Percentiles rank a stretch among this genome's conserved stretches.
phyloP scores from a whole-genome alignment of 2,113 vertebrate genomes.

The Chelonoidis abingdonii region DNA sequence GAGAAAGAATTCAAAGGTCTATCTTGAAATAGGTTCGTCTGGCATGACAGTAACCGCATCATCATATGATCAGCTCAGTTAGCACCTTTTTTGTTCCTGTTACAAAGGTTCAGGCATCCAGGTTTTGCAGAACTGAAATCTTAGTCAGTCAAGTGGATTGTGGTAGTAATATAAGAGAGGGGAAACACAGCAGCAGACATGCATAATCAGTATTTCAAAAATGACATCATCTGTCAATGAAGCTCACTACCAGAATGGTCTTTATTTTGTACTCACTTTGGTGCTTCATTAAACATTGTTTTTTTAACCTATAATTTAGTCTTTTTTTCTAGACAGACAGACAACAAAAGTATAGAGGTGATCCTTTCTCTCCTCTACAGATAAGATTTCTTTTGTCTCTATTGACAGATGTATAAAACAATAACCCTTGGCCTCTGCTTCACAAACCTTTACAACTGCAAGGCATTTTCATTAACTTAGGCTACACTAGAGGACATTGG shows the following conservation, averaged over 20 bases:
- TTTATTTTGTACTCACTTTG: neutral
- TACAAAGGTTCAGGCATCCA: neutral
- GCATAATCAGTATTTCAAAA: conserved; percentile 13
- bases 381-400: neutral
- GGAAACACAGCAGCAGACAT: neutral
- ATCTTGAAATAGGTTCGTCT: neutral
- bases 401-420: conserved; percentile 12
- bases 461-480: conserved; percentile 1
- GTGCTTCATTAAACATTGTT: conserved; percentile 7
- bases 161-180: neutral
- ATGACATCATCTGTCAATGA: conserved; percentile 2
- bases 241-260: neutral
- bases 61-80: neutral
- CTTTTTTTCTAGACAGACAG: neutral
- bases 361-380: neutral
- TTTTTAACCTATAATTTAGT: neutral
- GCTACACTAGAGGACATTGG: neutral
- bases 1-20: neutral
- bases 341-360: neutral
- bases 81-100: neutral
- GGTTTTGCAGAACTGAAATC: neutral
- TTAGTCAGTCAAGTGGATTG: neutral
- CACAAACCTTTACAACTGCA: conserved; percentile 4
- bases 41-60: neutral
- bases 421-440: neutral